Evolutionary conservation across 35 echinoderm and acorn worm genomes (phyloP).

Genomic region (Apostichopus parvimensis): DNA sequence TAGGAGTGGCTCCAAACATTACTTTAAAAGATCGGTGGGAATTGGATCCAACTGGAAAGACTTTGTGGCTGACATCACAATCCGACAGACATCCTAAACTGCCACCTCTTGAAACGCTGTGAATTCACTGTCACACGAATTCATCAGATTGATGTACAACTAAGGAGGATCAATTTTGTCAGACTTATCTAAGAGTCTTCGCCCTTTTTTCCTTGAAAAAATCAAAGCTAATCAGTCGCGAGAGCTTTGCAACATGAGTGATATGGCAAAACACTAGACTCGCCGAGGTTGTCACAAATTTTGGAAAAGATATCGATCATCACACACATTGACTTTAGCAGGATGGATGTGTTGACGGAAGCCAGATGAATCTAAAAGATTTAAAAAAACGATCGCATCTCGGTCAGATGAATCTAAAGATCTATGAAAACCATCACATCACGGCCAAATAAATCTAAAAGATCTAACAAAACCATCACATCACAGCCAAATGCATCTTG

Average conservation of each 20-base stretch:
- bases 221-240: neutral
- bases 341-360: neutral
- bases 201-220: constrained; percentile 8
- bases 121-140: constrained; percentile 15
- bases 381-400: neutral
- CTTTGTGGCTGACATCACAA: constrained; percentile 43
- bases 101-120: neutral
- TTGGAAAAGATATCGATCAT: constrained; percentile 22
- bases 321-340: neutral
- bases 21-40: neutral
- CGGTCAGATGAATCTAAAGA: neutral
- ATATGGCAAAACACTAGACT: constrained; percentile 9
- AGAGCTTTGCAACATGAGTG: neutral
- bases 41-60: neutral
- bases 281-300: neutral
- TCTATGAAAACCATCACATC: constrained; percentile 1
- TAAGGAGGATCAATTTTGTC: neutral
- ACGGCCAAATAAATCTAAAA: neutral
- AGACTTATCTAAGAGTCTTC: neutral
- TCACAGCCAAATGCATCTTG: constrained; percentile 17
- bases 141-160: neutral
- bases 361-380: constrained; percentile 8
- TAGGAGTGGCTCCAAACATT: neutral
- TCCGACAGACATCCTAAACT: constrained; percentile 27
- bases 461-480: constrained; percentile 31